phyloP scores from a whole-genome alignment of 1,140 invertebrate genomes.

The Myzus persicae region DNA sequence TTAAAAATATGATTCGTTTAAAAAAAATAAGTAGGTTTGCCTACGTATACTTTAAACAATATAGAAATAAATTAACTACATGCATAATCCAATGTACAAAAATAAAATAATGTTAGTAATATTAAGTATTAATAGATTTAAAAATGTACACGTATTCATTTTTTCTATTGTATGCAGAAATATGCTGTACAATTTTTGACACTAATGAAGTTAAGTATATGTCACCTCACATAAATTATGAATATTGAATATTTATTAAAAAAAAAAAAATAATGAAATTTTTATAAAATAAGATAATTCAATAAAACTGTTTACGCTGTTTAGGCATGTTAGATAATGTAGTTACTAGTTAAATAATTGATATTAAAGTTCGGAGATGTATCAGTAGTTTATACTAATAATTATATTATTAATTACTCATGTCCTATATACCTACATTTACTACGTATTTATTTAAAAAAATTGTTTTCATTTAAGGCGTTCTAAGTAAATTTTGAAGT shows the following conservation, averaged over 20 bases:
- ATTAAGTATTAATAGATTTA: background rate
- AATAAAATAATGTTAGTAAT: background rate
- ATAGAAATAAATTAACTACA: slow-evolving; percentile 11
- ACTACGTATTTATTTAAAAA: background rate
- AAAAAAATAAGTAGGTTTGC: slow-evolving; percentile 10
- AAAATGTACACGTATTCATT: background rate
- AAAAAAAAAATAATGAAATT: slow-evolving; percentile 6
- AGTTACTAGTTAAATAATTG: background rate
- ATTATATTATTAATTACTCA: background rate
- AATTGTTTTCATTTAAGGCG: background rate
- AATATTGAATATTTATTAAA: background rate
- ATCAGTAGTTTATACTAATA: background rate
- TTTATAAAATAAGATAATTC: background rate
- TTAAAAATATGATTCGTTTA: background rate
- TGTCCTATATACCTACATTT: too few species aligned
- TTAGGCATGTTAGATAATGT: background rate
- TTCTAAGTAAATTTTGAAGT: background rate
- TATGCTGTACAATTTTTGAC: background rate
- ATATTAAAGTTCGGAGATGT: background rate
- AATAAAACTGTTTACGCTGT: background rate
- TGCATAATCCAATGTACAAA: background rate
- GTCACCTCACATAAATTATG: background rate
- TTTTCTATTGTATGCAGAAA: background rate
- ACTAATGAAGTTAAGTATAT: background rate
- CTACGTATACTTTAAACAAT: background rate